Base-by-base conservation (phyloP, 1,140 invertebrate species). In the Brachionus asplanchnoidis region DNA sequence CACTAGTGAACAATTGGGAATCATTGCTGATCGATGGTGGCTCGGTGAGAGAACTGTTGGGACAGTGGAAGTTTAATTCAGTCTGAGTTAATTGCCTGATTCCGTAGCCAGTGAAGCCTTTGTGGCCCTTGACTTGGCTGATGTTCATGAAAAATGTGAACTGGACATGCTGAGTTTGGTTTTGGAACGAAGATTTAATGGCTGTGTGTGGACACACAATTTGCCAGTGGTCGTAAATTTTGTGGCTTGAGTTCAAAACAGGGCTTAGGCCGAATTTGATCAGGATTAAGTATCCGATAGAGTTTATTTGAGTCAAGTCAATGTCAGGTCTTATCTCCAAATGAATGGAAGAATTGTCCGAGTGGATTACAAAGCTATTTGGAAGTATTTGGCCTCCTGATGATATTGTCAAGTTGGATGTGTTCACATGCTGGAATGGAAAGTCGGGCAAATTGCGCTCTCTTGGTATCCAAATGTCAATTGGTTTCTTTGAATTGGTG, bases 401-500 rank as follows among this genome's bases (percentile, higher is more conserved):
- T 7, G 11, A 12, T 44, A 36, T 14, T 42, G 28, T 68, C 14
- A 66, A 32, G n/a, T 42, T 26, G 2, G 60, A 28, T 9, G 32
- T 36, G 65, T 83, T 83, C 1, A 66, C 53, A 20, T 14, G n/a
- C 23, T 66, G 53, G 28, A 83, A 83, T 9, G 80, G 50, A 8
- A 11, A 68, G 17, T 36, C 23, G 23, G 28, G 28, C 36, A 65
- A 17, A 28, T 83, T 44, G 9, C 5, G 17, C n/a, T 66, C 56
- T 66, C 80, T 66, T 23, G 80, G 66, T 66, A 83, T 42, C 80
- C 53, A 66, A 1, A 83, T 11, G 66, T 65, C 53, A 26, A 83
- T 66, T 17, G n/a, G 20, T 46, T 66, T 66, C 20, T 44, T 66
- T 9, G 80, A 66, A 12, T 83, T 83, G 17, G 36, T 40, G 8